Evolutionary conservation across 2,113 vertebrate genomes (phyloP).

Genomic region (Eolophus roseicapilla): DNA sequence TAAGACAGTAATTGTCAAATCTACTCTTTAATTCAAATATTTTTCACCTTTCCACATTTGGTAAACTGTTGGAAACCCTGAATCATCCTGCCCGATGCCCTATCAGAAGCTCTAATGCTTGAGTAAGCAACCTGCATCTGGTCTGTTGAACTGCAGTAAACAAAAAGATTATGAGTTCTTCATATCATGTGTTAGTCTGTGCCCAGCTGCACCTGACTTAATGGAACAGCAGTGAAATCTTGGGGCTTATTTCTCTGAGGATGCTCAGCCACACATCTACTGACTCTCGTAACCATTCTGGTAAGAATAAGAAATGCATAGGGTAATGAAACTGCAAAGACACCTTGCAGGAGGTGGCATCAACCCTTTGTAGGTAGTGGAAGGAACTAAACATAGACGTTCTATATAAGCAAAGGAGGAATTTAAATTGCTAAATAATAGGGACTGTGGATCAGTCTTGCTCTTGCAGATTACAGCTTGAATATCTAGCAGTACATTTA

Average conservation of each 20-base stretch:
- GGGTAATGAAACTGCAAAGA: not conserved
- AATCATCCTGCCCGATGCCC: not conserved
- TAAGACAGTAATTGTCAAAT: not conserved
- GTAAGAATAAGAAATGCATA: not conserved
- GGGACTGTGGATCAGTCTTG: not conserved
- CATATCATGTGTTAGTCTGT: not conserved
- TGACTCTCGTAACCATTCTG: not conserved
- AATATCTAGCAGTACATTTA: not conserved
- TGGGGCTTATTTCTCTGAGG: not conserved
- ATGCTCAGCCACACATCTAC: not conserved
- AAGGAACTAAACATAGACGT: not conserved
- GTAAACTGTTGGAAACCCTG: not conserved
- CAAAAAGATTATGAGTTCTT: not conserved
- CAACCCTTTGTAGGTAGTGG: not conserved
- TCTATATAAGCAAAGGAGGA: not conserved
- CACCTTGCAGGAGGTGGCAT: not conserved
- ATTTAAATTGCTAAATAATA: not conserved
- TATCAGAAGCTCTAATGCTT: not conserved
- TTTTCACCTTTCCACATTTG: not conserved
- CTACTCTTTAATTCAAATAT: not conserved
- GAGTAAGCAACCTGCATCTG: not conserved
- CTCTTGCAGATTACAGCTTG: not conserved
- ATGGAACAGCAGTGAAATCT: not conserved
- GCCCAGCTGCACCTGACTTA: not conserved
- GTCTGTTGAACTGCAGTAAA: not conserved